Evolutionary conservation across 2,797 vertebrate species (phyloP), one percentile per base, ranked within the genome.

Genomic region (Falco columbarius): DNA sequence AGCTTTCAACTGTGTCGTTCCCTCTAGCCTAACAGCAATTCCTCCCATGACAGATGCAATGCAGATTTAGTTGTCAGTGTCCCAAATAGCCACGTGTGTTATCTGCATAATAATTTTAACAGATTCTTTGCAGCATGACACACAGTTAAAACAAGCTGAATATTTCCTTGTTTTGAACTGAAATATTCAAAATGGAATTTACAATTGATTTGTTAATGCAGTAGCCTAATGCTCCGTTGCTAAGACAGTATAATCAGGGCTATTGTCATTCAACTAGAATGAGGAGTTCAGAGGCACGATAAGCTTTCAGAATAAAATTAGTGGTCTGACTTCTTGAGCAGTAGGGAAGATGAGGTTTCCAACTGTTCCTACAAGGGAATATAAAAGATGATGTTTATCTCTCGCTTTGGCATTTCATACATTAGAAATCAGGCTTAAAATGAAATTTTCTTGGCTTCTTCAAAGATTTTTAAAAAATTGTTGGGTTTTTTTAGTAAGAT

Each of bases 281-380:
- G 81, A 52, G 51, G 59, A 80, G 58, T 77, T 87, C 61, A 70
- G 89, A 51, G 47, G 36, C 62, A 9, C 40, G 72, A 63, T 40
- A 56, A 79, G 91, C 71, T 80, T 95, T 89, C 70, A 36, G 34
- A 80, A 80, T 89, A 63, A 87, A 90, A 90, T 90, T 62, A 73
- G 47, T 7, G 5, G 46, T 58, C 62, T 86, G 59, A 52, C 55
- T 95, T 75, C 81, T 77, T 86, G 38, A 95, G 66, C 90, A 38
- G 59, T 59, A 34, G 76, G 83, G 52, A 93, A 80, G 81, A 93
- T 85, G 86, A 92, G 36, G 12, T 85, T 93, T 97, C 93, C 93
- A 94, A 54, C 94, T 90, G 83, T 80, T 93, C 76, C 61, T 82
- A 58, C 36, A 90, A 67, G 52, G 49, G 54, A 67, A 40, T 74